phyloP scores from a whole-genome alignment of 2,888 invertebrate species.

The Bembecia ichneumoniformis region DNA sequence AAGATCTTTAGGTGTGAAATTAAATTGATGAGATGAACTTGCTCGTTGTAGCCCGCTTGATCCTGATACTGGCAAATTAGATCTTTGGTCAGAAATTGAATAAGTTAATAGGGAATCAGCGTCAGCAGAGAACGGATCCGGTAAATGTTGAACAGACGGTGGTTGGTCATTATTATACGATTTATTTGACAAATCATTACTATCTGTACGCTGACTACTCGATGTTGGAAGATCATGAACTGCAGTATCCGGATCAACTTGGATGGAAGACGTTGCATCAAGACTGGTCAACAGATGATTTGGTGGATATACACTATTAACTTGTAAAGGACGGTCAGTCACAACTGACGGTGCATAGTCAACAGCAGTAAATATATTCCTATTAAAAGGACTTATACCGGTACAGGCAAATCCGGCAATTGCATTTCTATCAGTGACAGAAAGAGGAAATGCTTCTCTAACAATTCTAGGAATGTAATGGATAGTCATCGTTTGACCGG shows the following conservation, averaged over 20 bases:
- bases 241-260: constrained; percentile 4
- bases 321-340: constrained; percentile 6
- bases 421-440: constrained; percentile 7
- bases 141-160: constrained; percentile 1
- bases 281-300: constrained; percentile 4
- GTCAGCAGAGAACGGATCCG: background rate
- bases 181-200: background rate
- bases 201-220: background rate
- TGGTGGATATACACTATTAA: constrained; percentile 3
- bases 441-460: constrained; percentile 4
- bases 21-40: constrained; percentile 2
- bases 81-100: constrained; percentile 2
- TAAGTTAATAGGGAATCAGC: constrained; percentile 1
- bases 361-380: constrained; percentile 4
- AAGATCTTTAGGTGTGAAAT: constrained; percentile 9
- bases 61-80: constrained; percentile 5
- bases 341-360: constrained; percentile 6
- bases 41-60: constrained; percentile 9
- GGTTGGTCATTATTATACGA: background rate
- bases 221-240: constrained; percentile 1
- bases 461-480: constrained; percentile 10
- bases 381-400: constrained; percentile 7
- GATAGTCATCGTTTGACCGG: constrained; percentile 4
- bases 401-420: constrained; percentile 3
- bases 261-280: constrained; percentile 1